phyloP scores from a whole-genome alignment of 2,113 vertebrate genomes.

The Neodontobutis hainanensis region DNA sequence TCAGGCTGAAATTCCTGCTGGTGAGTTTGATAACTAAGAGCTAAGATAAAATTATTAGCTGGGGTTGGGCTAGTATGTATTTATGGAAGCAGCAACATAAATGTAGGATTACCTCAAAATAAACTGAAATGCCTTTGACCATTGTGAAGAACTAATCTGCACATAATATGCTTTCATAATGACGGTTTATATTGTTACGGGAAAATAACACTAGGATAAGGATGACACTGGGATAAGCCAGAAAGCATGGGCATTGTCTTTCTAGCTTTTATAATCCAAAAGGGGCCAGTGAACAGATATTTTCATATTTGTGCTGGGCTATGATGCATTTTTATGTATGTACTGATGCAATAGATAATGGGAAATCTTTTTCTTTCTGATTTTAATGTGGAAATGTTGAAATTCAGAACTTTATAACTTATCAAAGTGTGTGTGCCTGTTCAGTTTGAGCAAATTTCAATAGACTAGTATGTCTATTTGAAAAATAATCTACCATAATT shows the following conservation, averaged over 20 bases:
- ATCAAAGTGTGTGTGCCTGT: no score
- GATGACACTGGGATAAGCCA: not conserved
- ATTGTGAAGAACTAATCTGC: not conserved
- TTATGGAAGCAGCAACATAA: not conserved
- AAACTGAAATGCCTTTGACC: not conserved
- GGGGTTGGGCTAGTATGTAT: not conserved
- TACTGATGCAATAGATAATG: no score
- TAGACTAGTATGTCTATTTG: no score
- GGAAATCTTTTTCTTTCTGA: no score
- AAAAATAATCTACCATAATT: no score
- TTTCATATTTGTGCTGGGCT: not conserved
- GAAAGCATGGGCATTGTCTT: not conserved
- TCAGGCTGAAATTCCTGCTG: no score
- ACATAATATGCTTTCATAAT: not conserved
- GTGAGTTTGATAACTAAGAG: no score
- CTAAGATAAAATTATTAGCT: not conserved
- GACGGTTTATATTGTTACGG: not conserved
- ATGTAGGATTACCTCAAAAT: slow-evolving; percentile 7
- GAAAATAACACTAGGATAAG: not conserved
- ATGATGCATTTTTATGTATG: no score
- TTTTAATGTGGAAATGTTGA: no score
- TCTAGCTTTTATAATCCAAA: not conserved
- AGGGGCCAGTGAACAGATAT: slow-evolving; percentile 1
- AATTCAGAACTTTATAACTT: no score
- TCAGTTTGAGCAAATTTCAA: no score